phyloP scores from a whole-genome alignment of 1,140 invertebrate genomes.

The Bradysia coprophila region DNA sequence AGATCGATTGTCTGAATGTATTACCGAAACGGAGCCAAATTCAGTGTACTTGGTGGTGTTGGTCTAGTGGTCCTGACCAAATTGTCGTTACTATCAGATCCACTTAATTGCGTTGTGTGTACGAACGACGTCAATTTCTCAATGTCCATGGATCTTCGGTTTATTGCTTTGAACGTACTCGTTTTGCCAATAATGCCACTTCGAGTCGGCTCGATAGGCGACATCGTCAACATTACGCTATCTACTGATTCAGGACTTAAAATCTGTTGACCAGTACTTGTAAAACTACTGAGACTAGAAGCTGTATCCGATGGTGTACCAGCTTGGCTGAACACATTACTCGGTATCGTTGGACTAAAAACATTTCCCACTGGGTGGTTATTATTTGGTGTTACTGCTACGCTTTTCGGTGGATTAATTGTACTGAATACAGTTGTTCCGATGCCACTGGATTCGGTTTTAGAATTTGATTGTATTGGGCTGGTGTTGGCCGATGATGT shows the following conservation, averaged over 20 bases:
- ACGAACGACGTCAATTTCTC: neutral
- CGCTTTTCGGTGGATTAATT: slow-evolving; percentile 3
- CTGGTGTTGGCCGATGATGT: slow-evolving; percentile 41
- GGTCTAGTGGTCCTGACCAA: slow-evolving; percentile 44
- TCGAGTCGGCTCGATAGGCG: slow-evolving; percentile 33
- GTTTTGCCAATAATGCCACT: slow-evolving; percentile 16
- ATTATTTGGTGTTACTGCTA: slow-evolving; percentile 6
- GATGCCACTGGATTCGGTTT: slow-evolving; percentile 19
- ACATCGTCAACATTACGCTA: slow-evolving; percentile 56
- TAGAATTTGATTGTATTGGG: slow-evolving; percentile 7
- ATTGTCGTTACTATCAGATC: neutral
- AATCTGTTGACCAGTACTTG: slow-evolving; percentile 27
- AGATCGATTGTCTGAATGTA: too few relatives aligned
- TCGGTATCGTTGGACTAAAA: slow-evolving; percentile 15
- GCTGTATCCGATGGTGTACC: slow-evolving; percentile 36
- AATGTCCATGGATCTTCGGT: neutral
- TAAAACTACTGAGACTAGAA: slow-evolving; percentile 41
- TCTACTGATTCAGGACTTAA: slow-evolving; percentile 34
- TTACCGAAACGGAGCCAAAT: slow-evolving; percentile 38
- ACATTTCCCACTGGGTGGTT: slow-evolving; percentile 1
- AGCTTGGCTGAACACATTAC: slow-evolving; percentile 23
- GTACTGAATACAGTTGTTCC: slow-evolving; percentile 20
- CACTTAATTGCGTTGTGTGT: neutral
- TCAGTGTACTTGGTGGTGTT: slow-evolving; percentile 63
- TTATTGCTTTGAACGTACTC: slow-evolving; percentile 35